A percentile compares a stretch with the other conserved stretches of the same genome.
Conservation (phyloP, 2,113 vertebrate genomes). For the Mionectes macconnelli region DNA sequence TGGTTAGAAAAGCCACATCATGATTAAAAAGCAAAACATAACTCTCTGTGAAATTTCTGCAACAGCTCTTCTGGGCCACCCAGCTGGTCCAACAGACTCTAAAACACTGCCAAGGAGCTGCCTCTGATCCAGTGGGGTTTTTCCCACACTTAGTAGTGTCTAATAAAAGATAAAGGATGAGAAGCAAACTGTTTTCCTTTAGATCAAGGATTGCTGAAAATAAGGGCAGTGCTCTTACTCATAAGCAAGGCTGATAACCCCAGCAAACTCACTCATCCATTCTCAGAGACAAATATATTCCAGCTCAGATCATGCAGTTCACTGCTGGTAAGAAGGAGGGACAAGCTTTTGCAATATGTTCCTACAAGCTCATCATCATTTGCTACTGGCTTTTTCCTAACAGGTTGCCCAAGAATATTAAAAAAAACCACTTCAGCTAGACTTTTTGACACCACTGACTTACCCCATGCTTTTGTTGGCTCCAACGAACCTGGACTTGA, state of each 20-base stretch:
- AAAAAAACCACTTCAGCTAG: background rate
- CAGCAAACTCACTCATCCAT: background rate
- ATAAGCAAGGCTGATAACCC: background rate
- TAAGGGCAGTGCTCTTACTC: conserved; percentile 41
- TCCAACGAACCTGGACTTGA: background rate
- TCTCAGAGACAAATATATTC: background rate
- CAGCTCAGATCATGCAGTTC: background rate
- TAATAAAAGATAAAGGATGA: conserved; percentile 2
- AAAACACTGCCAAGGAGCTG: background rate
- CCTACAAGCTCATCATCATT: background rate
- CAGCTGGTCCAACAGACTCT: background rate
- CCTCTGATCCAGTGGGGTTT: background rate
- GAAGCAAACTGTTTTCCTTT: background rate
- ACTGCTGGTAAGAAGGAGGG: background rate
- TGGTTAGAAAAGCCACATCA: background rate
- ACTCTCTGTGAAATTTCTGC: background rate
- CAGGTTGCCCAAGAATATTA: background rate
- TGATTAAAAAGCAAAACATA: background rate
- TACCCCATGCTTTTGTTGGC: background rate
- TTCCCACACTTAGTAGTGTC: background rate
- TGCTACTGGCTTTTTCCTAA: background rate
- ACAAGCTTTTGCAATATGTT: background rate
- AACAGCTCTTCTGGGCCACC: background rate
- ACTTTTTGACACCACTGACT: background rate
- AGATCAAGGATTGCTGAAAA: background rate